phyloP scores from a whole-genome alignment of 2,888 invertebrate species.

The Imbricaverruca yamaguchii region DNA sequence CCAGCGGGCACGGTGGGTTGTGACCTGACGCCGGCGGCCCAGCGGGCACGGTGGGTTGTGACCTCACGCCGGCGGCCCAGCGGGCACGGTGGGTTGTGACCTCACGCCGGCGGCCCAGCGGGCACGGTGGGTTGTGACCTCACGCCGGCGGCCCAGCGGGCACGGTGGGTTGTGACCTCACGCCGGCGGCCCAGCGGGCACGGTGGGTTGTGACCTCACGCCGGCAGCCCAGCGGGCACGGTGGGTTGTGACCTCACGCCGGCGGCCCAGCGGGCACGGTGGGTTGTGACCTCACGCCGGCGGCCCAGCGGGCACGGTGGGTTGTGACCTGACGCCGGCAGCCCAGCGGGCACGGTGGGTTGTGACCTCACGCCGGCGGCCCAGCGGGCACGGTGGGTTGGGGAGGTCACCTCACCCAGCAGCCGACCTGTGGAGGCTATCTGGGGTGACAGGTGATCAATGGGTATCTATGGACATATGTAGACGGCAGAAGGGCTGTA shows the following conservation, averaged over 20 bases:
- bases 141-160: background rate
- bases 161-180: background rate
- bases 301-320: background rate
- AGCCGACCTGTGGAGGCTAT: no score
- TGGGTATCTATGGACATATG: no score
- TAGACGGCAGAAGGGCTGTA: no score
- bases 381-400: background rate
- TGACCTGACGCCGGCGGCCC: background rate
- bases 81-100: background rate
- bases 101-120: background rate
- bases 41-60: background rate
- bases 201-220: background rate
- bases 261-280: background rate
- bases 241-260: background rate
- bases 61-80: background rate
- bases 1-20: background rate
- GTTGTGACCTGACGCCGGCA: background rate
- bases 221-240: background rate
- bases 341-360: background rate
- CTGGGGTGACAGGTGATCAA: no score
- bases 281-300: background rate
- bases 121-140: background rate
- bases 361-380: background rate
- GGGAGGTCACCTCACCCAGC: no score
- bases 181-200: background rate